These are phyloP conservation scores for Xiphias gladius DNA, from an alignment of 2,113 vertebrate species.

Conservation along the genomic window DNA sequence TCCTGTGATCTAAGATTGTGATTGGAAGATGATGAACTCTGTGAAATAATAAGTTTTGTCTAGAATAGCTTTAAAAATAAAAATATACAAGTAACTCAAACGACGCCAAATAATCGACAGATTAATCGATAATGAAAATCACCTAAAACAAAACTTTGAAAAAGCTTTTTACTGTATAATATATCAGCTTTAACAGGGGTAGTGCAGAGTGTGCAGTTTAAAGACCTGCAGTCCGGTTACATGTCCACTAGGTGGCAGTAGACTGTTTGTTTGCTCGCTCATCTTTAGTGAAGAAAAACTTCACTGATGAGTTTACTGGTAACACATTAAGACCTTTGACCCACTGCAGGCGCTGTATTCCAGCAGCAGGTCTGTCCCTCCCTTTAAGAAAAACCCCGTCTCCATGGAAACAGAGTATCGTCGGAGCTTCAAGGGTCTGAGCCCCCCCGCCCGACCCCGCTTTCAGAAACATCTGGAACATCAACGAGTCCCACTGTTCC, in stretches of 20 bases:
- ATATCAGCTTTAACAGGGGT: background rate
- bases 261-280: background rate
- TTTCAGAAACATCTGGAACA: slow-evolving; percentile 60
- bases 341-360: slow-evolving; percentile 53
- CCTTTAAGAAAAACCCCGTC: slow-evolving; percentile 51
- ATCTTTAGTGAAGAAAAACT: background rate
- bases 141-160: background rate
- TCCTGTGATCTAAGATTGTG: too few relatives aligned
- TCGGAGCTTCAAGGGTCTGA: slow-evolving; percentile 57
- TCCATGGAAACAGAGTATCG: slow-evolving; percentile 71
- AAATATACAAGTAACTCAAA: background rate
- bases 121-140: background rate
- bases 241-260: slow-evolving; percentile 44
- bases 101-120: background rate
- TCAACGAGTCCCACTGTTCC: slow-evolving; percentile 57
- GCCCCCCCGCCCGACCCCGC: slow-evolving; percentile 35
- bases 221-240: background rate
- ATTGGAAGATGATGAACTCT: too few relatives aligned
- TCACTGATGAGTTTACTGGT: background rate
- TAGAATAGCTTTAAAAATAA: too few relatives aligned
- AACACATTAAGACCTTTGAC: slow-evolving; percentile 11
- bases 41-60: too few relatives aligned
- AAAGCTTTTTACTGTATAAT: background rate
- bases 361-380: slow-evolving; percentile 36
- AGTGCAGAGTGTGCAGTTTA: background rate